Conservation (phyloP, 2,888 invertebrate species). For the Phaedon cochleariae region DNA sequence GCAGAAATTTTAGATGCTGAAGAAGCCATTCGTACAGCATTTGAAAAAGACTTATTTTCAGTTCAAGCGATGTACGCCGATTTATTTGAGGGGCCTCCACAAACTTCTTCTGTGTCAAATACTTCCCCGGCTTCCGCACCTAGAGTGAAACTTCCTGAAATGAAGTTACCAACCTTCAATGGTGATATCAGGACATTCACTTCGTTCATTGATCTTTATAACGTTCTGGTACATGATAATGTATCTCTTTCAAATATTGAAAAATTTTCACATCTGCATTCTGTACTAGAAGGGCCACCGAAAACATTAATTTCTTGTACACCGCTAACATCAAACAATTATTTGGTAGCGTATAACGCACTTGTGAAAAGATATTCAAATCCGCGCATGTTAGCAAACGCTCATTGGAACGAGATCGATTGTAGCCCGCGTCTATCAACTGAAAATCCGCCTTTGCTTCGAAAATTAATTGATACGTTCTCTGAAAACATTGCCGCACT, state of each 20-base stretch:
- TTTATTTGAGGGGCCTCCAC: conserved; percentile 1
- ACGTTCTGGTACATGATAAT: conserved; percentile 4
- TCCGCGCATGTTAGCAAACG: conserved; percentile 1
- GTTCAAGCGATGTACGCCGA: background rate
- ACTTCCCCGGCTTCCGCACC: background rate
- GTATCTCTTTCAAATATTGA: conserved; percentile 10
- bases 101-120: background rate
- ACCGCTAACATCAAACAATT: conserved; percentile 6
- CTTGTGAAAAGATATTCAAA: conserved; percentile 1
- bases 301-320: conserved; percentile 10
- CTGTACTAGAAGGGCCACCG: background rate
- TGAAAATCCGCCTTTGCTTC: conserved; percentile 9
- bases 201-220: conserved; percentile 1
- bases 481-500: conserved; percentile 2
- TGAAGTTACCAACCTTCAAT: conserved; percentile 4
- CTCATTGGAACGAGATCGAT: conserved; percentile 5
- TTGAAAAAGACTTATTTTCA: background rate
- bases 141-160: too few relatives aligned
- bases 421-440: background rate
- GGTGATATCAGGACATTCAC: conserved; percentile 3
- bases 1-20: conserved; percentile 5
- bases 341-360: conserved; percentile 1
- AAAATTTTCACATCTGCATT: background rate
- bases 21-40: background rate
- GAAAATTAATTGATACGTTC: conserved; percentile 4